These are phyloP conservation scores for Drosophila seguyi DNA, from an alignment of 1,140 invertebrate species.

Conservation along the genomic window DNA sequence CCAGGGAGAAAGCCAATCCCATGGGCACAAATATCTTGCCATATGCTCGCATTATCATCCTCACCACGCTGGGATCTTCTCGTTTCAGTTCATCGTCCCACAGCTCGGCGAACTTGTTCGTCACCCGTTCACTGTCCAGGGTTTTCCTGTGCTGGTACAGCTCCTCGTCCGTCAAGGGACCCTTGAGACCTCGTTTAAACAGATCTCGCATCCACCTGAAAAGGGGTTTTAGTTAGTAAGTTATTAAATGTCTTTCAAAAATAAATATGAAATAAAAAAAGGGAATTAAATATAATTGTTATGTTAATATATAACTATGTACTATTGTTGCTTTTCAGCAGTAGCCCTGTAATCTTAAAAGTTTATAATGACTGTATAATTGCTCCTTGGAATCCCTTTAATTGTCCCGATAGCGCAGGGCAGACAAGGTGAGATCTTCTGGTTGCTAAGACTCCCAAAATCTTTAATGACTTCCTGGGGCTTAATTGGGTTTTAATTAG, in stretches of 20 bases:
- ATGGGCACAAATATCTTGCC: constrained; percentile 86
- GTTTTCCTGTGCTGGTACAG: constrained; percentile 85
- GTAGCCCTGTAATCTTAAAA: background rate
- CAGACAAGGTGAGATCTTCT: constrained; percentile 15
- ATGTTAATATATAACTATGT: too few species aligned
- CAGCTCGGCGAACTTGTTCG: constrained; percentile 69
- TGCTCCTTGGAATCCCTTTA: constrained; percentile 9
- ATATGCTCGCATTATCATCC: constrained; percentile 86
- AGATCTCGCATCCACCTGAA: constrained; percentile 85
- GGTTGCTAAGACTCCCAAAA: constrained; percentile 4
- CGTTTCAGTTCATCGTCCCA: constrained; percentile 77
- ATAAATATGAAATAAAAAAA: too few species aligned
- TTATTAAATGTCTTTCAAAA: background rate
- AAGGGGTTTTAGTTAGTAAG: background rate
- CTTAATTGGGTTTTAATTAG: constrained; percentile 16
- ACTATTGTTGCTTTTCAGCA: background rate
- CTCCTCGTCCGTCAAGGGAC: constrained; percentile 85
- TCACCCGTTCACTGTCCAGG: constrained; percentile 73
- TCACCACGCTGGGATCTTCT: constrained; percentile 86
- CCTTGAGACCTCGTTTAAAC: constrained; percentile 84
- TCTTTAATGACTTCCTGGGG: constrained; percentile 25
- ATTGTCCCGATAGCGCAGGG: constrained; percentile 14
- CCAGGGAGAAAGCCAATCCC: constrained; percentile 86
- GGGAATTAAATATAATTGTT: background rate
- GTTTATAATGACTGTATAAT: constrained; percentile 15